Evolutionary conservation across 2,888 invertebrate species (phyloP).

Genomic region (Dermolepida albohirtum): DNA sequence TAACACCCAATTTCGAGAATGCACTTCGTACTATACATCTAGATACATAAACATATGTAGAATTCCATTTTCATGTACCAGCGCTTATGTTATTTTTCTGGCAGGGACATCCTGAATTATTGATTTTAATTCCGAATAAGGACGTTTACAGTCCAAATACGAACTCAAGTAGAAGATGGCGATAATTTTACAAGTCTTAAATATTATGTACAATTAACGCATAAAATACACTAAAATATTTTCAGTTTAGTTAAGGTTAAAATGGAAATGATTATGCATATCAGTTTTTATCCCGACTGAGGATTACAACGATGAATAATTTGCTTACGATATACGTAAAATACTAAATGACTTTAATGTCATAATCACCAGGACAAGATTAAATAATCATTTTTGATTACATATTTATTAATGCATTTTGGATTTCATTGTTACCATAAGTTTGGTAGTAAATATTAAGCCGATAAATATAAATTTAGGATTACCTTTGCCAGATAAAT

Average conservation of each 20-base stretch:
- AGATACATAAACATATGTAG: too few relatives aligned
- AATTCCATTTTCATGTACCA: too few relatives aligned
- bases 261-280: neutral
- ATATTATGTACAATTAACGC: too few relatives aligned
- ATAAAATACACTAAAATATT: neutral
- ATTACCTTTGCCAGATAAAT: constrained; percentile 19
- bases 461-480: constrained; percentile 29
- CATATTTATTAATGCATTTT: too few relatives aligned
- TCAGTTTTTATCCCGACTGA: neutral
- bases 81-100: too few relatives aligned
- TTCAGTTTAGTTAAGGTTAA: constrained; percentile 2
- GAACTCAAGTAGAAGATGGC: too few relatives aligned
- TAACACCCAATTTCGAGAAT: too few relatives aligned
- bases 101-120: too few relatives aligned
- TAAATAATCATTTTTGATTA: neutral
- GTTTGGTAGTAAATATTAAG: constrained; percentile 26
- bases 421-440: constrained; percentile 21
- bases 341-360: neutral
- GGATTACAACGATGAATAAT: constrained; percentile 11
- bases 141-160: too few relatives aligned
- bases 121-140: too few relatives aligned
- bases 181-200: too few relatives aligned
- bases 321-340: constrained; percentile 20
- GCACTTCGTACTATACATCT: too few relatives aligned
- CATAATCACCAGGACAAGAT: constrained; percentile 2